Evolutionary conservation across 2,113 vertebrate species (phyloP), one percentile per base, ranked within the genome.

Genomic region (Taxidea taxus): DNA sequence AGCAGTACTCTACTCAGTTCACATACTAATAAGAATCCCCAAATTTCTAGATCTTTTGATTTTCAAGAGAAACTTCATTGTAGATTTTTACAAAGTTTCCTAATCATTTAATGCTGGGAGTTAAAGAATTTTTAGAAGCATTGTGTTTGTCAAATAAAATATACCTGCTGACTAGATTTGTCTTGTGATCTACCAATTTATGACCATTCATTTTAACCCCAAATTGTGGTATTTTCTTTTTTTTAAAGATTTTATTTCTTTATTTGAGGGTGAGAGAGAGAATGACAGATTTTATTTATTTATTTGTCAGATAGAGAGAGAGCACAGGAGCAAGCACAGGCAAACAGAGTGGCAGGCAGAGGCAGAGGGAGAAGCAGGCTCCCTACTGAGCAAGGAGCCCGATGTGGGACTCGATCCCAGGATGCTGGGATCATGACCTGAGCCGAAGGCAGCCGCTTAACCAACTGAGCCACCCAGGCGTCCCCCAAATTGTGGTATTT

Each of bases 91-190:
- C 6, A n/a, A 89, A 95, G 70, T 49, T 27, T 91, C 82, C 18
- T 56, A 44, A 29, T 74, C 20, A 49, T 27, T 91, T 42, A 86
- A 93, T 74, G 21, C 20, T 93, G 23, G 27, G 10, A 90, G 18
- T 80, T 87, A 91, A 95, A 54, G 66, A 87, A 44, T 42, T 96
- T 66, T 58, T 62, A 34, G 82, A 92, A 95, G 68, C 11, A 60
- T 0, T 23, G 29, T 92, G 34, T 83, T 91, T 87, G 31, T 87
- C 49, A 95, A 84, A 54, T 20, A 68, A 91, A 83, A 72, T 88
- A 27, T 34, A 80, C 21, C 74, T 66, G 11, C 27, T 78, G 7
- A 16, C 56, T 62, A 44, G n/a, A 70, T 90, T 93, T 95, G 16
- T 15, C 10, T 27, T 91, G 10, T 44, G 7, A 62, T 44, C 34